These are phyloP conservation scores for Pseudomyrmex flavicornis DNA, from an alignment of 1,140 invertebrate genomes.

Conservation along the genomic window DNA sequence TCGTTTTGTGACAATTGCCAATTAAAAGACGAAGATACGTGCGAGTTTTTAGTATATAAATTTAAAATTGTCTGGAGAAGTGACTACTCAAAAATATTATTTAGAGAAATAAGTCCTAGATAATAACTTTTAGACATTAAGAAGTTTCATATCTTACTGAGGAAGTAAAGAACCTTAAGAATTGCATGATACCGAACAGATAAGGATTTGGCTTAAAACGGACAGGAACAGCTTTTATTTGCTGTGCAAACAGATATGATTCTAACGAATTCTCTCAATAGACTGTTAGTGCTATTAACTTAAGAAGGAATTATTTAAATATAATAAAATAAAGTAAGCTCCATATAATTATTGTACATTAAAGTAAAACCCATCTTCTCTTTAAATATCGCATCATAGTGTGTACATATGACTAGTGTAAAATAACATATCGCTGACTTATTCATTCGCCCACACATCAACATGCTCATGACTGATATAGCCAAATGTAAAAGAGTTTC, in stretches of 20 bases:
- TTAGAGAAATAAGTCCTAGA: constrained; percentile 23
- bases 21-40: constrained; percentile 14
- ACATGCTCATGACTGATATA: constrained; percentile 79
- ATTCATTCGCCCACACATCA: constrained; percentile 27
- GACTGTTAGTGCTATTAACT: constrained; percentile 68
- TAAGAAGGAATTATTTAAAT: constrained; percentile 65
- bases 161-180: background rate
- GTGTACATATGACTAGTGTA: constrained; percentile 59
- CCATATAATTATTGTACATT: constrained; percentile 38
- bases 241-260: constrained; percentile 58
- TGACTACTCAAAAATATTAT: constrained; percentile 7
- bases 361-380: background rate
- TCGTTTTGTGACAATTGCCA: constrained; percentile 21
- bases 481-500: constrained; percentile 77
- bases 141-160: background rate
- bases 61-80: constrained; percentile 7
- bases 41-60: constrained; percentile 33
- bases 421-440: constrained; percentile 39
- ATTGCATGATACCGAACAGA: no score
- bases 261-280: constrained; percentile 57
- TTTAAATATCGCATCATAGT: constrained; percentile 23
- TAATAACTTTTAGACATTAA: constrained; percentile 16
- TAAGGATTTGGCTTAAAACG: background rate
- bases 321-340: constrained; percentile 29
- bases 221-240: constrained; percentile 7